Percentiles rank a stretch among this genome's conserved stretches.
phyloP scores from a whole-genome alignment of 2,797 vertebrate genomes.

The Ambastaia sidthimunki region DNA sequence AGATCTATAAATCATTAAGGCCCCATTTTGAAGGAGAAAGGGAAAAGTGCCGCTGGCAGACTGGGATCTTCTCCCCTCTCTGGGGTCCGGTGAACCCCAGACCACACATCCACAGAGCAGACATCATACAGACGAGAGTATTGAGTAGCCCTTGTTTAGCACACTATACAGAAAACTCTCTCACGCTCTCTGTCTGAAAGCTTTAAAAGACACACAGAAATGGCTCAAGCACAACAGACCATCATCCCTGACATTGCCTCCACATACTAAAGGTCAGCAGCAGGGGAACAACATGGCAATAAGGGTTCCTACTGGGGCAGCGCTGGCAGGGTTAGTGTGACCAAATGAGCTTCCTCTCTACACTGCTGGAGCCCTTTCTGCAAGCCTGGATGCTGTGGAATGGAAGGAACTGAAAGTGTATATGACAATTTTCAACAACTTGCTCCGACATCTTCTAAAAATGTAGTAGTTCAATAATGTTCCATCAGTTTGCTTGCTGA shows the following conservation, averaged over 20 bases:
- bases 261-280: constrained; percentile 67
- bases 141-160: constrained; percentile 51
- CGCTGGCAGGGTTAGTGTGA: constrained; percentile 34
- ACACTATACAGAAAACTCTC: constrained; percentile 36
- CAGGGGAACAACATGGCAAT: constrained; percentile 23
- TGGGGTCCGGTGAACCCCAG: constrained; percentile 1
- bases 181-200: constrained; percentile 27
- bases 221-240: constrained; percentile 37
- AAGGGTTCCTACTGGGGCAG: constrained; percentile 53
- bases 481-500: neutral
- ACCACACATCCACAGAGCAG: constrained; percentile 26
- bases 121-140: constrained; percentile 38
- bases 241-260: constrained; percentile 64
- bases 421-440: neutral
- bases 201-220: constrained; percentile 33
- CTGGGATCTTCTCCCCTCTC: constrained; percentile 42
- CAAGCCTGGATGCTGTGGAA: constrained; percentile 16
- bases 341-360: constrained; percentile 46
- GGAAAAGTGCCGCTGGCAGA: constrained; percentile 72
- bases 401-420: neutral
- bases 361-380: constrained; percentile 28
- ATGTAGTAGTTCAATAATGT: neutral
- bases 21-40: constrained; percentile 75
- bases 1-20: constrained; percentile 87
- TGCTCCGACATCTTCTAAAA: neutral